A percentile compares a stretch with the other conserved stretches of the same genome.
Conservation (phyloP, 2,113 vertebrate species). For the Podiceps cristatus region DNA sequence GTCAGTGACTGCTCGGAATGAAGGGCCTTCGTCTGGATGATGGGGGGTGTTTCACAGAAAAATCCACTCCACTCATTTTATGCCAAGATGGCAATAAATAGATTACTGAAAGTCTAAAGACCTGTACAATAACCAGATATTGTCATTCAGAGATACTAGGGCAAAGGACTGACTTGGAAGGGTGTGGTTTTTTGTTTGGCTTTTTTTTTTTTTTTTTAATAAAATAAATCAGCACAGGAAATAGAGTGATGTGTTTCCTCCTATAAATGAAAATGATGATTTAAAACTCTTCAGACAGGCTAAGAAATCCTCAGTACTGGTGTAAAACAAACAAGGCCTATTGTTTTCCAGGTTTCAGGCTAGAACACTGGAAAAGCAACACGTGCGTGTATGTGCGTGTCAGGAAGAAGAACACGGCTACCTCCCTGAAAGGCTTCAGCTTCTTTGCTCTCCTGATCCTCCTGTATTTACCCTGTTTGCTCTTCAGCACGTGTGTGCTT, state of each 20-base stretch:
- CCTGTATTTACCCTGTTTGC: neutral
- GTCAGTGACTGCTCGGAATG: neutral
- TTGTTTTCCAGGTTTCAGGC: neutral
- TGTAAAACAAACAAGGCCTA: neutral
- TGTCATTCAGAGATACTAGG: neutral
- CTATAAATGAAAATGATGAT: neutral
- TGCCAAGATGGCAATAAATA: neutral
- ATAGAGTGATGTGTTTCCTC: neutral
- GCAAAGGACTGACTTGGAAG: neutral
- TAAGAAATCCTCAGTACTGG: neutral
- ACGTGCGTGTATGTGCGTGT: rapidly evolving
- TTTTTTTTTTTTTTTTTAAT: neutral
- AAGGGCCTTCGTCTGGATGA: neutral
- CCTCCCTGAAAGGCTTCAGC: neutral
- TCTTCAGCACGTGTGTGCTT: neutral
- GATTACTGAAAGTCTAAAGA: neutral
- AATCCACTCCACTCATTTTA: neutral
- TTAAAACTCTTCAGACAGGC: neutral
- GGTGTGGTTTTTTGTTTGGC: neutral
- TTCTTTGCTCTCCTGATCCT: neutral
- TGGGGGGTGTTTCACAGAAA: neutral
- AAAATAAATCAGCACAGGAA: neutral
- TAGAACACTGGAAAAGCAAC: neutral
- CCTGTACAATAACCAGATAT: neutral
- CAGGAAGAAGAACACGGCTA: neutral